Evolutionary conservation across 2,113 vertebrate genomes (phyloP).

Genomic region (Hyaena hyaena): DNA sequence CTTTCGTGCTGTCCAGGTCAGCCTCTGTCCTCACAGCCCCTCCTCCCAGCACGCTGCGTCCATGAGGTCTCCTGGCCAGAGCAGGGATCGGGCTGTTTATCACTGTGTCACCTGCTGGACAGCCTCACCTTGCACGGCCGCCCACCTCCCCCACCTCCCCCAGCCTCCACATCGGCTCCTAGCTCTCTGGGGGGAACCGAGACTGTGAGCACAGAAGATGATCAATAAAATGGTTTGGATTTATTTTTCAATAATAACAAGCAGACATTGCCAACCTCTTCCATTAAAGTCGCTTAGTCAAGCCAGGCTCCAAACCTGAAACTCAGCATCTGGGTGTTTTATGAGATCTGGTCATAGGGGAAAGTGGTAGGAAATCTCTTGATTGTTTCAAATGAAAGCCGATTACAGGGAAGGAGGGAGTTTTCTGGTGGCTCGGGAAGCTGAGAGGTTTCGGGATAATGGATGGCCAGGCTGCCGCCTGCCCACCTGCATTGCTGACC

Average conservation of each 20-base stretch:
- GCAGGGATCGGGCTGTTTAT: conserved; percentile 35
- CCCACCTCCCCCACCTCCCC: background rate
- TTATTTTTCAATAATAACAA: conserved; percentile 56
- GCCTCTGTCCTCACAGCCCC: conserved; percentile 64
- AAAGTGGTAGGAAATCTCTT: conserved; percentile 73
- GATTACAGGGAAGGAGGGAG: conserved; percentile 67
- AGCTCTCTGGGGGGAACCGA: background rate
- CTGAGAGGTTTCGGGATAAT: background rate
- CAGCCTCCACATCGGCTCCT: background rate
- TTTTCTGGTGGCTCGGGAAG: conserved; percentile 58
- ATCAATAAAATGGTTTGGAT: conserved; percentile 24
- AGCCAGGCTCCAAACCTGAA: conserved; percentile 49
- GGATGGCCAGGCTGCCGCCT: conserved; percentile 38
- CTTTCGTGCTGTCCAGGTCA: conserved; percentile 64
- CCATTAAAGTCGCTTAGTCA: conserved; percentile 26
- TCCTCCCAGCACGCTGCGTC: background rate
- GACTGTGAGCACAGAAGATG: background rate
- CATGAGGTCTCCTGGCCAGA: conserved; percentile 1
- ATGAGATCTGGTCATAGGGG: conserved; percentile 15
- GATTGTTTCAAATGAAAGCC: conserved; percentile 66
- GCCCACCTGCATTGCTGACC: background rate
- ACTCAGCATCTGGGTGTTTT: conserved; percentile 67
- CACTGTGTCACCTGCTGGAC: conserved; percentile 35
- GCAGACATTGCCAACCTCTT: conserved; percentile 22
- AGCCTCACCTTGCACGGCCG: background rate